Base-by-base conservation (phyloP, 2,797 vertebrate species). In the Champsocephalus gunnari region DNA sequence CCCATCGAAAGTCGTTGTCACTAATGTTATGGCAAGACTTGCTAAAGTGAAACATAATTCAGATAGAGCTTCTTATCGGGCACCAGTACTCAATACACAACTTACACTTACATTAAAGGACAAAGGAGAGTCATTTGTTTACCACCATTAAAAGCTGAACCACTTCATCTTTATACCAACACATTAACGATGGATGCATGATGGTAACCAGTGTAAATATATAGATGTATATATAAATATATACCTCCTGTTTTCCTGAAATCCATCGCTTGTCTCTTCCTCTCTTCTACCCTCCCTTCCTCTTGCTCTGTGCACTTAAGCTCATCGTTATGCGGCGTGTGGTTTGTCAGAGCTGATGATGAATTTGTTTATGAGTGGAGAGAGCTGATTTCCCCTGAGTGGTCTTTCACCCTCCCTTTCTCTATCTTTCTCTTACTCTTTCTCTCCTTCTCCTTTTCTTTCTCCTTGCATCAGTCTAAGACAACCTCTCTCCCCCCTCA, bases 351-450 rank as follows among this genome's bases (percentile, higher is more conserved):
- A 80, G 89, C 93, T 92, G 91, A 94, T 94, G 95, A 96, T 95
- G 92, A 95, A 95, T 95, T 92, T 94, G 94, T 95, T 95, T 95
- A 94, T 95, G 90, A 94, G 93, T 84, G 73, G 91, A 93, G 91
- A 90, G 90, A 87, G 89, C 91, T 96, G 94, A 96, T 96, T 96
- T 95, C 94, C 95, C 95, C 78, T 68, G 94, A 96, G 95, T 95
- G 86, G 83, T 74, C 84, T 92, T 75, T 92, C 90, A 88, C 82
- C 57, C 82, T 75, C 76, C 88, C 73, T 75, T 56, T 78, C 66
- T 77, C 70, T 47, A 60, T 62, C 44, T 69, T 48, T 65, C 68
- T 79, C 50, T 49, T 44, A 28, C 56, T 69, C 48, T 74, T 56
- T 88, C 71, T 75, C 58, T 78, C 66, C 82, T 79, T 84, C 83